Evolutionary conservation across 1,140 invertebrate genomes (phyloP).

Genomic region (Neotoxoptera formosana): DNA sequence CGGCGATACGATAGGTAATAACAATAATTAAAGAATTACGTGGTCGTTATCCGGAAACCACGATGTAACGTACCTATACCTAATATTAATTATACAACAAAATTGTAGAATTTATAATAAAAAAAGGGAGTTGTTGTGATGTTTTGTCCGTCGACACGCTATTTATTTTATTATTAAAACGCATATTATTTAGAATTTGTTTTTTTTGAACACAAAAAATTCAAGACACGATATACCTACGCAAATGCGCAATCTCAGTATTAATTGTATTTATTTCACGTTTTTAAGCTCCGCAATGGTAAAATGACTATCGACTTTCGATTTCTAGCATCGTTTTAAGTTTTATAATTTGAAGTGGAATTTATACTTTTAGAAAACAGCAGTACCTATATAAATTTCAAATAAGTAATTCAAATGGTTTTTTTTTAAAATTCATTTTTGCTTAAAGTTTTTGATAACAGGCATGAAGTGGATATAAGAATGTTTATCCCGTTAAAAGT

Average conservation of each 20-base stretch:
- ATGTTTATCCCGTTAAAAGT: background rate
- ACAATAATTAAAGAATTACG: background rate
- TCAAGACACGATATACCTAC: background rate
- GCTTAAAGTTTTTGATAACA: background rate
- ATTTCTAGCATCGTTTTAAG: background rate
- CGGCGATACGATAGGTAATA: background rate
- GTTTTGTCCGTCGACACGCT: background rate
- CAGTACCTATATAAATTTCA: background rate
- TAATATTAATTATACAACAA: background rate
- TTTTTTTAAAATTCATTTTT: background rate
- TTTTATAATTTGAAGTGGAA: background rate
- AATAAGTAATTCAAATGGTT: background rate
- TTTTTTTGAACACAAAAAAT: background rate
- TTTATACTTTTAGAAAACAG: background rate
- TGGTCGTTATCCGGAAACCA: background rate
- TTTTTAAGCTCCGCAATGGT: background rate
- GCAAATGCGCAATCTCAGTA: background rate
- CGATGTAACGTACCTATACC: background rate
- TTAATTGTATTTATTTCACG: background rate
- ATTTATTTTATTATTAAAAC: background rate
- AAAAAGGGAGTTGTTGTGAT: background rate
- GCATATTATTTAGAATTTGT: background rate
- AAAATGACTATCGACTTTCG: background rate
- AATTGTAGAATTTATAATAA: background rate
- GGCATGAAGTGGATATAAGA: background rate